Conservation (phyloP, 1,140 invertebrate species). For the Leptonema lineaticorne region DNA sequence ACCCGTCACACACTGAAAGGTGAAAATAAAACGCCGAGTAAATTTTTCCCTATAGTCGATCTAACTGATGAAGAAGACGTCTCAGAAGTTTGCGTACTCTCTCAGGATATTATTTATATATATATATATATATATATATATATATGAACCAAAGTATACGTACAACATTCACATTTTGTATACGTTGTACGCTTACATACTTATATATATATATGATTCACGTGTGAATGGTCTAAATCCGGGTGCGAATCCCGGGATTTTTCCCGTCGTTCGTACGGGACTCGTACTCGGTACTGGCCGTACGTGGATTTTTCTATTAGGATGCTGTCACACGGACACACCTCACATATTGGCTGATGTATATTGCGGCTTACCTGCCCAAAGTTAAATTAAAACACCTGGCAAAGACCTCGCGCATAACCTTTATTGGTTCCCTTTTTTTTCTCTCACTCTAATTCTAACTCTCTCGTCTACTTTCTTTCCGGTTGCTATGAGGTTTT, state of each 20-base stretch:
- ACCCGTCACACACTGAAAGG: too few relatives aligned
- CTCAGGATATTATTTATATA: too few relatives aligned
- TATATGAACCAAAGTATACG: too few relatives aligned
- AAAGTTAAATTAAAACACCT: conserved; percentile 17
- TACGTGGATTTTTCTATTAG: conserved; percentile 41
- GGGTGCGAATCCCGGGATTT: conserved; percentile 21
- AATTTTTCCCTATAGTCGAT: too few relatives aligned
- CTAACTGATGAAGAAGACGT: too few relatives aligned
- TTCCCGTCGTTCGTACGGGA: conserved; percentile 2
- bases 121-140: too few relatives aligned
- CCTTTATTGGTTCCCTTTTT: conserved; percentile 2
- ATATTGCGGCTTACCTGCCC: conserved; percentile 22
- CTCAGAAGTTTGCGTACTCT: too few relatives aligned
- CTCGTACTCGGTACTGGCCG: conserved; percentile 7
- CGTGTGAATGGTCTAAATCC: conserved; percentile 24
- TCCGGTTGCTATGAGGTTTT: too few relatives aligned
- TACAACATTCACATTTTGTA: too few relatives aligned
- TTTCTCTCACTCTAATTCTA: background rate
- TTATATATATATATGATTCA: background rate
- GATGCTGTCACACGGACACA: conserved; percentile 33
- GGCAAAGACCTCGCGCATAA: background rate
- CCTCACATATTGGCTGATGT: conserved; percentile 35
- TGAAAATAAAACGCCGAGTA: too few relatives aligned
- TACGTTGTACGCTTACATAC: background rate
- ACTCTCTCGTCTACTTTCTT: too few relatives aligned